phyloP scores from a whole-genome alignment of 2,113 vertebrate species.

The Hiodon alosoides region DNA sequence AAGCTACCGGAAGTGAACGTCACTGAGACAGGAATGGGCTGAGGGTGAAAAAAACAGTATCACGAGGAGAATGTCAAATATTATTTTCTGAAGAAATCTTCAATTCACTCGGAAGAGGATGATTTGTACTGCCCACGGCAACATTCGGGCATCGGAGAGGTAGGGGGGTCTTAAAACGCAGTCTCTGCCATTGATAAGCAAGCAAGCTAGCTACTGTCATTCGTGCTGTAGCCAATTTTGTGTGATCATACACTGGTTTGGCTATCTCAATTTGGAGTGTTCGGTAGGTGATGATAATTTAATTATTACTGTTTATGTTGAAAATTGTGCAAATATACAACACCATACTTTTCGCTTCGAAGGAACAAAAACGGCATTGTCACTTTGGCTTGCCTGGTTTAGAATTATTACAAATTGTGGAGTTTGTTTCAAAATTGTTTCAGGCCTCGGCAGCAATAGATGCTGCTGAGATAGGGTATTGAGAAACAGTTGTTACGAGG shows the following conservation, averaged over 20 bases:
- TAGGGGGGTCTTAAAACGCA: constrained; percentile 30
- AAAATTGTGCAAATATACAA: not conserved
- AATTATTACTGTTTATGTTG: not conserved
- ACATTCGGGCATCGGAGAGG: constrained; percentile 52
- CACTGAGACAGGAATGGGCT: constrained; percentile 53
- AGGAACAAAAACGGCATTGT: not conserved
- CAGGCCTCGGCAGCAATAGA: constrained; percentile 14
- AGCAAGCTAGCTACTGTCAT: not conserved
- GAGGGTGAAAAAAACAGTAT: constrained; percentile 32
- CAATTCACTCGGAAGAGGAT: constrained; percentile 41
- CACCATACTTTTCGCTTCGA: not conserved
- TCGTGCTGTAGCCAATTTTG: not conserved
- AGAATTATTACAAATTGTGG: constrained; percentile 1
- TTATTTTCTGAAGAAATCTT: constrained; percentile 7
- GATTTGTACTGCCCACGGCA: constrained; percentile 39
- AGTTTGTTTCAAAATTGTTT: constrained; percentile 4
- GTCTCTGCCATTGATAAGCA: not conserved
- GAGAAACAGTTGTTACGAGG: too few relatives aligned
- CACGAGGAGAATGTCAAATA: constrained; percentile 46
- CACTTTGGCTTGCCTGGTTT: not conserved
- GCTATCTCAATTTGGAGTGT: constrained; percentile 8
- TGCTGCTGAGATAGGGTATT: not conserved
- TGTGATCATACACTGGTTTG: constrained; percentile 14
- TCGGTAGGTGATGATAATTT: constrained; percentile 5
- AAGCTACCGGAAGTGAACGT: constrained; percentile 62